Conservation (phyloP, 2,888 invertebrate species). For the Hirtodrosophila alboralis region DNA sequence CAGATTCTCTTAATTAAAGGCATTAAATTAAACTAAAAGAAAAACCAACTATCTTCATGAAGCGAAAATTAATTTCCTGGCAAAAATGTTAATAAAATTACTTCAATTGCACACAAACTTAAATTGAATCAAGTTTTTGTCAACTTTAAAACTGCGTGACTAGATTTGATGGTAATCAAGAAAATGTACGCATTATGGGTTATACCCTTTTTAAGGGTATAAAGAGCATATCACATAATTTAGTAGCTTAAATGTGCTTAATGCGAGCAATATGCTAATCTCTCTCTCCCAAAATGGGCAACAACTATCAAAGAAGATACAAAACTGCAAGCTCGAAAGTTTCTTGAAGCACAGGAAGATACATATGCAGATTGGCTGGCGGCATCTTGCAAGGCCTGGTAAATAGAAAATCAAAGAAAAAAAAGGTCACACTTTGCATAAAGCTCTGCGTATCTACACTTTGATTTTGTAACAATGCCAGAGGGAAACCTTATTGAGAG, state of each 20-base stretch:
- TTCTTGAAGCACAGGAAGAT: too few relatives aligned
- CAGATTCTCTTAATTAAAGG: neutral
- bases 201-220: neutral
- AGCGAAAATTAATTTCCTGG: too few relatives aligned
- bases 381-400: neutral
- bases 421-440: slow-evolving; percentile 34
- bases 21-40: too few relatives aligned
- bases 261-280: slow-evolving; percentile 36
- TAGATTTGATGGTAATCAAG: too few relatives aligned
- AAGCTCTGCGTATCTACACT: neutral
- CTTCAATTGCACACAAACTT: too few relatives aligned
- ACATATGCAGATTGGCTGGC: slow-evolving; percentile 24
- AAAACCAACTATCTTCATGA: too few relatives aligned
- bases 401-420: slow-evolving; percentile 11
- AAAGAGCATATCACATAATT: slow-evolving; percentile 39
- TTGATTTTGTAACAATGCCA: slow-evolving; percentile 2
- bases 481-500: slow-evolving; percentile 9
- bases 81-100: too few relatives aligned
- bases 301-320: slow-evolving; percentile 8
- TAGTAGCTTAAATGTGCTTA: slow-evolving; percentile 17
- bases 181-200: too few relatives aligned
- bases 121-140: too few relatives aligned
- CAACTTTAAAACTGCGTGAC: too few relatives aligned
- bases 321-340: slow-evolving; percentile 8
- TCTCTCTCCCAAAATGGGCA: neutral